Conservation (phyloP, 2,797 vertebrate species). For the Sylvilagus floridanus region DNA sequence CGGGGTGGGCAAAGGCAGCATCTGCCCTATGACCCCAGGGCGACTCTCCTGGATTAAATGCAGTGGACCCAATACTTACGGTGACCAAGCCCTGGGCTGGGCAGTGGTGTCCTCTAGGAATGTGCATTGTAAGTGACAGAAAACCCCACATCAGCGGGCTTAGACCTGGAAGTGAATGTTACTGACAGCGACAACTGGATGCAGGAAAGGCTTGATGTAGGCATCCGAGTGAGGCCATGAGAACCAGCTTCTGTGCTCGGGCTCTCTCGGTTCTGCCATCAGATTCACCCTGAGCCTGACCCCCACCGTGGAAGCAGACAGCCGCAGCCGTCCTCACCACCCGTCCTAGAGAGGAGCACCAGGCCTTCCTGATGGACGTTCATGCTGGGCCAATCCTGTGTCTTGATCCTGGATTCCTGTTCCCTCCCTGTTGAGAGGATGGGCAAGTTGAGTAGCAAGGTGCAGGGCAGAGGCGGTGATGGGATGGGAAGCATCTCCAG, state of each 20-base stretch:
- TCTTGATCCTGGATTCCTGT: neutral
- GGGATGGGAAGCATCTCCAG: neutral
- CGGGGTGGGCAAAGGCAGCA: neutral
- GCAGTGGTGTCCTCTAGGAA: neutral
- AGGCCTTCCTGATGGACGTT: neutral
- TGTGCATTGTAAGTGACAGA: neutral
- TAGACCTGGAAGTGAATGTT: neutral
- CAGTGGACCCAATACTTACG: rapidly evolving
- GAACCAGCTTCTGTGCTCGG: neutral
- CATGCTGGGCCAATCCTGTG: neutral
- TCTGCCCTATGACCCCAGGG: neutral
- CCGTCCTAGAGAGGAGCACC: neutral
- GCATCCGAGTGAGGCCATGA: neutral
- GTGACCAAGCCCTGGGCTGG: neutral
- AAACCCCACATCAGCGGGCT: neutral
- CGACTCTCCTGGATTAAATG: neutral
- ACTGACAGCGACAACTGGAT: neutral
- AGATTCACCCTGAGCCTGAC: neutral
- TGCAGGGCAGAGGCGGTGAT: neutral
- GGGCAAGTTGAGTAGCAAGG: neutral
- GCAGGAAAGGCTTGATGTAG: neutral
- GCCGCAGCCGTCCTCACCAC: neutral
- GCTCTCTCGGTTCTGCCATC: neutral
- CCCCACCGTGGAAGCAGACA: neutral
- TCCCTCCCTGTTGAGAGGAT: rapidly evolving